phyloP scores from a whole-genome alignment of 2,888 invertebrate species.

The Germaria angustata region DNA sequence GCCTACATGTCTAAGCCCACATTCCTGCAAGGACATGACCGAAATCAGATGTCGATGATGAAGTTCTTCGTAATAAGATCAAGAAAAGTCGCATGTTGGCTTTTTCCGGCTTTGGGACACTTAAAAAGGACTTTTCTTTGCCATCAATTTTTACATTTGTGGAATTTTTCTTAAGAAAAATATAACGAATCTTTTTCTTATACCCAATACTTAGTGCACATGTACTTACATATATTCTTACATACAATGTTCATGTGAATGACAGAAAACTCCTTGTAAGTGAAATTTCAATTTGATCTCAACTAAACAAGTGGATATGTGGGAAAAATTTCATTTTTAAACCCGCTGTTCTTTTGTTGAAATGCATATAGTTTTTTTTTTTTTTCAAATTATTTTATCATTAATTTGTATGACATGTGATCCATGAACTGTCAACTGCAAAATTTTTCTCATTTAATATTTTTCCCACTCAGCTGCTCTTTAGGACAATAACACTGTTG shows the following conservation, averaged over 20 bases:
- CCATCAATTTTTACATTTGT: no score
- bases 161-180: no score
- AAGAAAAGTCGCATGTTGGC: no score
- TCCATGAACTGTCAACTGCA: constrained; percentile 24
- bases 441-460: constrained; percentile 15
- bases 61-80: no score
- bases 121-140: no score
- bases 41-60: no score
- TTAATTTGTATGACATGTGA: constrained; percentile 26
- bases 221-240: no score
- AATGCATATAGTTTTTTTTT: constrained; percentile 4
- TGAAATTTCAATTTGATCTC: not conserved
- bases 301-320: not conserved
- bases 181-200: no score
- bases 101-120: no score
- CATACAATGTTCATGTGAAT: not conserved
- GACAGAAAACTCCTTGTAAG: not conserved
- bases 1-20: no score
- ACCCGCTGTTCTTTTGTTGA: constrained; percentile 24
- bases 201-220: no score
- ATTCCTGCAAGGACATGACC: no score
- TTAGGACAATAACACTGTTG: constrained; percentile 35
- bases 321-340: constrained; percentile 6
- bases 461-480: not conserved
- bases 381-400: constrained; percentile 1